These are phyloP conservation scores for Sphecodes monilicornis DNA, from an alignment of 2,888 invertebrate genomes.

Conservation along the genomic window DNA sequence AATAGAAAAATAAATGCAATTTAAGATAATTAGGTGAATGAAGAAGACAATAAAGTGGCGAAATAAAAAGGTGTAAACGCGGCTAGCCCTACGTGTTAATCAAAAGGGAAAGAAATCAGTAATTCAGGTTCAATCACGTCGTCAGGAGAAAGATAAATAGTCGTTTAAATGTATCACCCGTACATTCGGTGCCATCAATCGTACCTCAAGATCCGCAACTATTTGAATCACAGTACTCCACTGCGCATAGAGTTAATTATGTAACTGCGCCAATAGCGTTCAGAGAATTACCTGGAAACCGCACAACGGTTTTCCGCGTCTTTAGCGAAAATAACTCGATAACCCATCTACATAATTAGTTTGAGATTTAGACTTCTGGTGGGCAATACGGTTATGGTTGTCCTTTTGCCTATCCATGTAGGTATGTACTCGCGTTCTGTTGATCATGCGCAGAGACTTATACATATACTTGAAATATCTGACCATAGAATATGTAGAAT, in stretches of 20 bases:
- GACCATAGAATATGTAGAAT: background rate
- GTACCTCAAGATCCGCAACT: background rate
- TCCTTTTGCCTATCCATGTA: constrained; percentile 3
- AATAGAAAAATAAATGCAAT: background rate
- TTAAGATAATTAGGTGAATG: background rate
- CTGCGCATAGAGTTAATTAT: constrained; percentile 31
- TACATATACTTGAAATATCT: background rate
- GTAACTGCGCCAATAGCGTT: constrained; percentile 32
- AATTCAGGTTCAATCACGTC: background rate
- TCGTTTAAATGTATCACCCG: background rate
- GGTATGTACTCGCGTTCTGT: background rate
- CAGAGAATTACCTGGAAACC: constrained; percentile 25
- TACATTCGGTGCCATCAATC: background rate
- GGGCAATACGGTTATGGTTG: constrained; percentile 12
- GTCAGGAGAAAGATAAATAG: background rate
- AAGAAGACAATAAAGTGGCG: background rate
- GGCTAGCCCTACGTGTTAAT: background rate
- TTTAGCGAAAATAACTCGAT: constrained; percentile 45
- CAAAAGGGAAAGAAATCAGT: background rate
- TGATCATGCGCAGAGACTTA: background rate
- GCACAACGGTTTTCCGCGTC: constrained; percentile 43
- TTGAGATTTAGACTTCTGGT: background rate
- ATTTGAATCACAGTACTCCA: background rate
- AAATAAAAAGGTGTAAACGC: background rate
- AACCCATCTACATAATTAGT: constrained; percentile 57